Base-by-base conservation (phyloP, 1,140 invertebrate genomes). In the Drosophila ercepeae region DNA sequence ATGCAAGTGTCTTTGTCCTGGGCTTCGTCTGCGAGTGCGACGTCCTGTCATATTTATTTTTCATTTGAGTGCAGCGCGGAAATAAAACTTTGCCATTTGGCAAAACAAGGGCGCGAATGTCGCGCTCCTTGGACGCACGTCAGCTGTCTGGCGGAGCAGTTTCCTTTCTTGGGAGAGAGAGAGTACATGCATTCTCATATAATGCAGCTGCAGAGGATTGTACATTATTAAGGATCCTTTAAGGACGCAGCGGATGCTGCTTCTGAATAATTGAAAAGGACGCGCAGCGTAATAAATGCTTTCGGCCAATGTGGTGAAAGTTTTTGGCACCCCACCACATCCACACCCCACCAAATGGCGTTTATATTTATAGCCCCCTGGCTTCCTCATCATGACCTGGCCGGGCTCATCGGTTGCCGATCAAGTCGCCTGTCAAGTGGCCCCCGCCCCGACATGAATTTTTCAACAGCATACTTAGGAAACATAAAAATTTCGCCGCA, bases 31-130 rank as follows among this genome's bases (percentile, higher is more conserved):
- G 60, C 60, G 54, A 63, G 32, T 48, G 57, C 57, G 60, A 64
- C 59, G 67, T 83, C 88, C 83, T 89, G 83, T 89, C 83, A 89
- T 89, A 89, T 89, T 89, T 89, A 89, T 89, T 89, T 89, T 89
- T 89, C 78, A 89, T 89, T 89, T 89, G 84, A 89, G 78, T 79
- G 82, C 81, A 70, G 73, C 36, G 50, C 71, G 74, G 78, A 89
- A 89, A 79, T 89, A 88, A 89, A 89, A 89, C 75, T 89, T 89
- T 89, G 78, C 82, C 81, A 88, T 86, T 88, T 86, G 81, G 75
- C 78, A 83, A 88, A 86, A 86, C 82, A 86, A 86, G 78, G 83
- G 77, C 76, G 82, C 67, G 72, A 84, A 76, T 81, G 82, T 77
- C 73, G 81, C 63, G 77, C 82, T 60, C 29, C 78, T 81, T 70